Evolutionary conservation across 2,888 invertebrate species (phyloP), one percentile per base, ranked within the genome.

Genomic region (Lysandra coridon): DNA sequence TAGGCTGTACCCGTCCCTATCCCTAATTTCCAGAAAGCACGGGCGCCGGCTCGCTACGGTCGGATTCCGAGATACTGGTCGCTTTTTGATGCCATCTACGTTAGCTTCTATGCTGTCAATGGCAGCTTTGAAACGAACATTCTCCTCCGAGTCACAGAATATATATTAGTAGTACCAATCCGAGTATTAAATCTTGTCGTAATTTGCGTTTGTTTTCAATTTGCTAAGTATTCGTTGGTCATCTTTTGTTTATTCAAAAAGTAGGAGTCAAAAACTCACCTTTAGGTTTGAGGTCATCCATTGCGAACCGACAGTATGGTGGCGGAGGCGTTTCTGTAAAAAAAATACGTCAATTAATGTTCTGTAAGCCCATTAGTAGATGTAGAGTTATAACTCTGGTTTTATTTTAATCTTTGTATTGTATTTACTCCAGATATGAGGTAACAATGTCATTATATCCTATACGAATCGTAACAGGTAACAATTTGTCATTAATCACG

Each of bases 321-420:
- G 97, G 98, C 87, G 97, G 97, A 87, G 97, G 97, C 87, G 96
- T 96, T 94, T 98, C 98, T 98, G 96, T 79, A 96, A 83, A 83
- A 80, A 81, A 60, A 37, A 77, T 78, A 37, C 75, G 57, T 78
- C 40, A 73, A 73, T 60, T 76, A 80, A 81, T 49, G 1, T 23
- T 23, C n/a, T 74, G 10, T n/a, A 74, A 7, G 23, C 40, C 7
- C 40, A 44, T 73, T 1, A 37, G 40, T 73, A 14, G 5, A 10
- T 30, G 73, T 73, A 14, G 1, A 10, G 1, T 37, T 73, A 7
- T 12, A 7, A 23, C 73, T 73, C 73, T 12, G 30, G 30, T 14
- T 73, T 73, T 73, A 33, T 73, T 23, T 17, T 14, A 57, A 57
- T 17, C 17, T 57, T 49, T 10, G 49, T 60, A 62, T 4, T 64